Percentiles rank a stretch among this genome's conserved stretches.
phyloP scores from a whole-genome alignment of 2,797 vertebrate species.

The Ambastaia sidthimunki region DNA sequence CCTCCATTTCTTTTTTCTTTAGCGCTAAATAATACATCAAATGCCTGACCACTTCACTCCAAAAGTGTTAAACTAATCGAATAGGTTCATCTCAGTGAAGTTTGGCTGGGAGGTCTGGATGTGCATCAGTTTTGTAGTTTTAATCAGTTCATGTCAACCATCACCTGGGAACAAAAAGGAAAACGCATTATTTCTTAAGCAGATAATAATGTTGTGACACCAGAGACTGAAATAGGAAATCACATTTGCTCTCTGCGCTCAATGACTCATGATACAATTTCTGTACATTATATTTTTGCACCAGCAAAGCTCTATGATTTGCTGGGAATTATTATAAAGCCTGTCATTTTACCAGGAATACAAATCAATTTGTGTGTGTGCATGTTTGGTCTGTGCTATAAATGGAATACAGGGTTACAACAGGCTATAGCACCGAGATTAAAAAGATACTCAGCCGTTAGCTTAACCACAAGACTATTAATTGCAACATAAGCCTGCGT shows the following conservation, averaged over 20 bases:
- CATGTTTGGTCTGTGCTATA: slow-evolving; percentile 15
- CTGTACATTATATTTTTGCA: slow-evolving; percentile 2
- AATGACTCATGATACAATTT: not conserved
- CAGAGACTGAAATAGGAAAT: not conserved
- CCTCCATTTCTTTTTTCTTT: slow-evolving; percentile 28
- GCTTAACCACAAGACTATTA: slow-evolving; percentile 3
- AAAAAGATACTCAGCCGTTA: slow-evolving; percentile 11
- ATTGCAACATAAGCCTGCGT: not conserved
- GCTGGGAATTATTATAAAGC: slow-evolving; percentile 9
- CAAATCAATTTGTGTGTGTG: slow-evolving; percentile 13
- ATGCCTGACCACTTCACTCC: not conserved
- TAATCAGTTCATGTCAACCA: slow-evolving; percentile 3
- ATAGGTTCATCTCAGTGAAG: not conserved
- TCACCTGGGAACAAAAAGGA: not conserved
- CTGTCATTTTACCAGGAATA: not conserved
- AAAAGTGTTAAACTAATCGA: slow-evolving; percentile 19
- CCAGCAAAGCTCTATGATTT: not conserved
- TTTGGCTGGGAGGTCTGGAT: not conserved
- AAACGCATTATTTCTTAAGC: not conserved
- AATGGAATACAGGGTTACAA: slow-evolving; percentile 19
- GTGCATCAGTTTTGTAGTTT: not conserved
- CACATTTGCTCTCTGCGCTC: not conserved
- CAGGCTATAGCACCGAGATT: slow-evolving; percentile 1
- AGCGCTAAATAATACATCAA: slow-evolving; percentile 52
- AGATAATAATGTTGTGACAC: not conserved